A percentile compares a stretch with the other conserved stretches of the same genome.
phyloP scores from a whole-genome alignment of 2,888 invertebrate species.

The Callyntrura sp. region DNA sequence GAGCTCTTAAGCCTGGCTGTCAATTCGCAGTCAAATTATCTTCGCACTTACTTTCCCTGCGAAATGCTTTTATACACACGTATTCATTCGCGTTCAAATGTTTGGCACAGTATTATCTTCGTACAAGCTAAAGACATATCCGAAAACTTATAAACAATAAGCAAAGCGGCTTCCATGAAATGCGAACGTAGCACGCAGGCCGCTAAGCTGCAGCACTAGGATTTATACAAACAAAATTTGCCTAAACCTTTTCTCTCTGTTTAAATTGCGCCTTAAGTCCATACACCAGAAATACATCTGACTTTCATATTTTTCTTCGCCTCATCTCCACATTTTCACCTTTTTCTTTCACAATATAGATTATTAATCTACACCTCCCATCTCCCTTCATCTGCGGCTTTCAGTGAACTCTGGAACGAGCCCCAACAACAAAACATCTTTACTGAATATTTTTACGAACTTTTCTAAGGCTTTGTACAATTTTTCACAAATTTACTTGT shows the following conservation, averaged over 20 bases:
- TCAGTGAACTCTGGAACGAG: too few species aligned
- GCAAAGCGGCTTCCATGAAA: background rate
- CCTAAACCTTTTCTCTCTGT: background rate
- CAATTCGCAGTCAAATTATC: slow-evolving; percentile 75
- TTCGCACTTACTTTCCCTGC: slow-evolving; percentile 53
- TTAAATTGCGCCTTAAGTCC: background rate
- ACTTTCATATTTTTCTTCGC: background rate
- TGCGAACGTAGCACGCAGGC: background rate
- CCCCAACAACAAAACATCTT: too few species aligned
- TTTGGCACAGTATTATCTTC: background rate
- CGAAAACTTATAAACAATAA: background rate
- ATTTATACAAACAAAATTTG: background rate
- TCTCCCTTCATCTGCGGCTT: background rate
- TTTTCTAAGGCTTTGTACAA: too few species aligned
- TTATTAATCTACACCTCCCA: too few species aligned
- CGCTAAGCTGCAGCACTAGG: background rate
- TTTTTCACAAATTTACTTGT: too few species aligned
- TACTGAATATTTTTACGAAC: too few species aligned
- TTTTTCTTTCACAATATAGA: background rate
- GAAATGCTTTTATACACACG: background rate
- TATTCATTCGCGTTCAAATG: background rate
- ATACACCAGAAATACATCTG: background rate
- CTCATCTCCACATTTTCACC: background rate
- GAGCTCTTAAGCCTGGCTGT: slow-evolving; percentile 73
- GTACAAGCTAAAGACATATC: background rate